These are phyloP conservation scores for Peromyscus eremicus DNA, from an alignment of 2,797 vertebrate genomes.

Conservation along the genomic window DNA sequence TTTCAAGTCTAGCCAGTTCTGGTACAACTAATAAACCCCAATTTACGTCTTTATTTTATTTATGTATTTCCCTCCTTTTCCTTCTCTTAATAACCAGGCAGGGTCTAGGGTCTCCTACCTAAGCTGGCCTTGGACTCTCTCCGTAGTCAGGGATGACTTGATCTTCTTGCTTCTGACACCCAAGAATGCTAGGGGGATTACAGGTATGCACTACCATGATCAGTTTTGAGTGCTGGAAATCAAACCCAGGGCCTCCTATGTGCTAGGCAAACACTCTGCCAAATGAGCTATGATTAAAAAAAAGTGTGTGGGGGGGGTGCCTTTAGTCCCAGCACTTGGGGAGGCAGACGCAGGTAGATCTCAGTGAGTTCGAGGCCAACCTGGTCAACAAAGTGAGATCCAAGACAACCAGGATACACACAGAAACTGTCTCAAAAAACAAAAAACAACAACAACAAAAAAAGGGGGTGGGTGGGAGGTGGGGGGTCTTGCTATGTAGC, in stretches of 20 bases:
- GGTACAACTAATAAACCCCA: conserved; percentile 15
- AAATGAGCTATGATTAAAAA: neutral
- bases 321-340: too few species aligned
- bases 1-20: neutral
- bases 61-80: neutral
- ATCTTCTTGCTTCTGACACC: neutral
- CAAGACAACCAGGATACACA: too few species aligned
- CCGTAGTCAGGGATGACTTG: neutral
- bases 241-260: neutral
- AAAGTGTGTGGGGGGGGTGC: neutral
- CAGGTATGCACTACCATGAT: too few species aligned
- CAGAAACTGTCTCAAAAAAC: neutral
- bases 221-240: neutral
- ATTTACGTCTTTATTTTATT: neutral
- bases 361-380: too few species aligned
- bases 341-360: too few species aligned
- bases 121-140: neutral
- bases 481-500: neutral
- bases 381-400: too few species aligned
- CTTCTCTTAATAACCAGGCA: neutral
- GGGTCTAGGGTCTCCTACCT: neutral
- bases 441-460: neutral
- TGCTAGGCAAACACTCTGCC: neutral
- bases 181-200: neutral
- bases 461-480: too few species aligned